A percentile compares a stretch with the other conserved stretches of the same genome.
These are phyloP conservation scores for Salpingus planirostris DNA, from an alignment of 2,888 invertebrate species.

Conservation along the genomic window DNA sequence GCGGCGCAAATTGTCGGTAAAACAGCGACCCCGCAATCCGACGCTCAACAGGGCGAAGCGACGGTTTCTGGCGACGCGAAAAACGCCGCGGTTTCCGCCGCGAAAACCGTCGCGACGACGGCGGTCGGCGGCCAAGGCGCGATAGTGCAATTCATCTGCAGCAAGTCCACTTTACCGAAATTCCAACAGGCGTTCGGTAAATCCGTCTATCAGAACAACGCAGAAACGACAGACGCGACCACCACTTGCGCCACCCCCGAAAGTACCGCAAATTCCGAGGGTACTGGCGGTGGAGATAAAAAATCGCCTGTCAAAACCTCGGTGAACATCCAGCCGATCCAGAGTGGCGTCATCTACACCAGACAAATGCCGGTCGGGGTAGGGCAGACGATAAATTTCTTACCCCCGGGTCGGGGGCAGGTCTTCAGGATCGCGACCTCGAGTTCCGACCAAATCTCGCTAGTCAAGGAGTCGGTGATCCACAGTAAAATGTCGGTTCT, in stretches of 20 bases:
- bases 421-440: constrained; percentile 41
- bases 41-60: no score
- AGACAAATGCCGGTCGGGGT: constrained; percentile 61
- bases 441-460: constrained; percentile 37
- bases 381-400: constrained; percentile 51
- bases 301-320: constrained; percentile 44
- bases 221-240: constrained; percentile 21
- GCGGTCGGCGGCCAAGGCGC: constrained; percentile 30
- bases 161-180: constrained; percentile 60
- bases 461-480: constrained; percentile 42
- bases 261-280: constrained; percentile 25
- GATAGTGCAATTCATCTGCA: constrained; percentile 53
- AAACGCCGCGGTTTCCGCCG: constrained; percentile 20
- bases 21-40: no score
- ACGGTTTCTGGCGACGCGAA: no score
- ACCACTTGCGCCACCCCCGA: constrained; percentile 16
- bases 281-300: background rate
- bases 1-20: no score
- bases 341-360: constrained; percentile 63
- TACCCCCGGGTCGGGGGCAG: constrained; percentile 41
- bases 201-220: constrained; percentile 49
- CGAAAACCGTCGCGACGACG: constrained; percentile 19
- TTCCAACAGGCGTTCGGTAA: constrained; percentile 75
- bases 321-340: constrained; percentile 51
- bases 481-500: constrained; percentile 44